These are phyloP conservation scores for Chloroceryle amazona DNA, from an alignment of 2,797 vertebrate genomes.

Conservation along the genomic window DNA sequence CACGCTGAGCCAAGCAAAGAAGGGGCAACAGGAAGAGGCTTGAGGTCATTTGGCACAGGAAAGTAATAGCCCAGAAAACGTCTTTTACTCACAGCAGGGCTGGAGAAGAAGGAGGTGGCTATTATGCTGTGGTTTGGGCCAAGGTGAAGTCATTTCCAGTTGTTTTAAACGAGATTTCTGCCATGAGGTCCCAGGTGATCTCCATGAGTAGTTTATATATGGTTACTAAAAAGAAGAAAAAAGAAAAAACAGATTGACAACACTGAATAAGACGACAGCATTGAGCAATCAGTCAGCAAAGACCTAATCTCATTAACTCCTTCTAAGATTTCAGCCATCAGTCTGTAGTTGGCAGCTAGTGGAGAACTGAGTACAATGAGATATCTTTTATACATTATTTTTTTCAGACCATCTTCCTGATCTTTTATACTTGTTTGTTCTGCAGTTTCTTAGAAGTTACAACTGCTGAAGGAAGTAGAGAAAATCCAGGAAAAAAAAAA, in stretches of 20 bases:
- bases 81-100: slow-evolving; percentile 11
- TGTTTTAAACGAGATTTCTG: slow-evolving; percentile 26
- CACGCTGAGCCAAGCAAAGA: background rate
- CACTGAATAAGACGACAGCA: background rate
- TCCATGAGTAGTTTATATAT: background rate
- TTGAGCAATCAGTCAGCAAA: background rate
- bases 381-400: slow-evolving; percentile 54
- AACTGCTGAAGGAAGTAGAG: slow-evolving; percentile 42
- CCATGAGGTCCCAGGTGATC: background rate
- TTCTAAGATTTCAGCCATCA: slow-evolving; percentile 11
- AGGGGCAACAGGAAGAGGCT: background rate
- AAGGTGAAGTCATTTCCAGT: slow-evolving; percentile 9
- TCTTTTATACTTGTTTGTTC: slow-evolving; percentile 45
- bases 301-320: slow-evolving; percentile 43
- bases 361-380: slow-evolving; percentile 24
- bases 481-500: slow-evolving; percentile 36
- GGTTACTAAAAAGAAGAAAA: background rate
- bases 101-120: background rate
- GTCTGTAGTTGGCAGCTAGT: background rate
- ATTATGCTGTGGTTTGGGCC: background rate
- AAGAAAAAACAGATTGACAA: background rate
- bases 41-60: background rate
- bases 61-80: background rate
- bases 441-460: slow-evolving; percentile 35
- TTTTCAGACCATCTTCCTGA: slow-evolving; percentile 37